Conservation (phyloP, 2,113 vertebrate species). For the Sinosuthora webbiana region DNA sequence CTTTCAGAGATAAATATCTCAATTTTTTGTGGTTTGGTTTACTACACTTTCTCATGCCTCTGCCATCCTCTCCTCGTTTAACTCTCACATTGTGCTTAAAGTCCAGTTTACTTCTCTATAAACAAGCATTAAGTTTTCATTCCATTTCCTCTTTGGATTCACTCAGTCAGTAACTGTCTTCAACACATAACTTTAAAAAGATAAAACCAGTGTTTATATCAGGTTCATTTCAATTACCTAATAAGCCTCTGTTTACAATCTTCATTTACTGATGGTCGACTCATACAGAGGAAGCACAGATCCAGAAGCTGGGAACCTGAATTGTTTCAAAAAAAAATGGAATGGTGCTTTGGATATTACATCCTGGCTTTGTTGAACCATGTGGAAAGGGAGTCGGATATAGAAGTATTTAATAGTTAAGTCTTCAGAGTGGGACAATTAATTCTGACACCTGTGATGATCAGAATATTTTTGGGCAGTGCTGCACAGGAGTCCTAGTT, state of each 20-base stretch:
- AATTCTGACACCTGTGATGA: not conserved
- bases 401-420: not conserved
- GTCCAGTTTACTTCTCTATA: not conserved
- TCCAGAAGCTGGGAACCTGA: not conserved
- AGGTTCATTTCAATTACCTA: not conserved
- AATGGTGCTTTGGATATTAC: not conserved
- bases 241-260: not conserved
- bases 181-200: not conserved
- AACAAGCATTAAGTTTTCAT: not conserved
- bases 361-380: not conserved
- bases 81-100: not conserved
- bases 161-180: not conserved
- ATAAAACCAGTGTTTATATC: not conserved
- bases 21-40: not conserved
- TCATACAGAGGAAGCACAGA: not conserved
- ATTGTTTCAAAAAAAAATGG: not conserved
- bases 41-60: rapidly evolving
- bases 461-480: not conserved
- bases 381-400: not conserved
- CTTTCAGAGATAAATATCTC: not conserved
- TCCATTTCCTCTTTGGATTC: not conserved
- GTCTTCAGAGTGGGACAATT: not conserved
- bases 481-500: not conserved
- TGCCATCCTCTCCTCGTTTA: not conserved
- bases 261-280: not conserved